Base-by-base conservation (phyloP, 1,140 invertebrate genomes). In the Papilio xuthus region DNA sequence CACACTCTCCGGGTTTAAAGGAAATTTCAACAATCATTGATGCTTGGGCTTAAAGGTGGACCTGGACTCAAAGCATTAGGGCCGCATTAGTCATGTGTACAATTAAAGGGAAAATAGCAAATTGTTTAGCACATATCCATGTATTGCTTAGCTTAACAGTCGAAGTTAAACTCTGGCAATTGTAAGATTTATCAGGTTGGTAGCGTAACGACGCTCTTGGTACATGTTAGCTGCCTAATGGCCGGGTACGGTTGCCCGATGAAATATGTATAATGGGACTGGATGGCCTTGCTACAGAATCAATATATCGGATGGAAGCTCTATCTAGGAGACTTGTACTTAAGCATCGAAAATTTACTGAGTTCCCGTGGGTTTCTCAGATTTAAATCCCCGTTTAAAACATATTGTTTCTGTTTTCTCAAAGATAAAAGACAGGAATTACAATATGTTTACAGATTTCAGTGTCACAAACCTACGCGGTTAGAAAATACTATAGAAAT, bases 101-200 rank as follows among this genome's bases (percentile, higher is more conserved):
- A 26, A 60, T 26, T 60, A 12, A 67, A 15, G 23, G 13, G 20
- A 53, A 6, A 28, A 12, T 28, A 28, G 26, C 60, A 15, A 32
- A 63, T 63, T 28, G 23, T 63, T 63, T 60, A 23, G 2, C 23
- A 63, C 3, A 67, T 18, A 67, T 67, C 60, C 26, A 28, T 32
- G 26, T 67, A 63, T 67, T 60, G 20, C 56, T 60, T 15, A 10
- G 20, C 7, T 26, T 67, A 67, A 13, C 26, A 67, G 1, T 67
- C 3, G 13, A 67, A 67, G 60, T 67, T 77, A 50, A 72, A 80
- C 70, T 75, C 71, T 72, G 26, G 47, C 41, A 80, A 50, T 63
- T 67, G 74, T 4, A 42, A 76, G 50, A 76, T 76, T 44, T 63
- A 76, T 76, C 32, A 15, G 32, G 8, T 63, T 32, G 56, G 53